Evolutionary conservation across 2,888 invertebrate genomes (phyloP), one percentile per base, ranked within the genome.

Genomic region (Philereme vetulata): DNA sequence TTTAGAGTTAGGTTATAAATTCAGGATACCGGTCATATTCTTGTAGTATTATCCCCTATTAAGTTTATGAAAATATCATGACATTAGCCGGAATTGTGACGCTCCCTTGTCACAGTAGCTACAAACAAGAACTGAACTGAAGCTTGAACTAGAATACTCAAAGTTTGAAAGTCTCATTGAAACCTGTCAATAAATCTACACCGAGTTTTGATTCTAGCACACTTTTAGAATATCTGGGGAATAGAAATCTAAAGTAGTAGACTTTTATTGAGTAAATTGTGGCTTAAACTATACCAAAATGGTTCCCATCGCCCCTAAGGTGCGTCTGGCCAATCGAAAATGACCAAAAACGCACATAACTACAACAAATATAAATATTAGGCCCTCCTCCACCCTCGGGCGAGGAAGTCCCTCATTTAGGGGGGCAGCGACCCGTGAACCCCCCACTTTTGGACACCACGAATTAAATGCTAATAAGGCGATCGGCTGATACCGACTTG

Each of bases 401-500:
- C 87, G 72, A 90, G 90, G 91, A 91, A 90, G 90, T 90, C 80
- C 82, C 86, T 85, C 85, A 85, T 90, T 91, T 90, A 74, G 82
- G 86, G 84, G 88, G 84, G 80, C 90, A 90, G 67, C 91, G 89
- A 88, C 85, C 91, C 91, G 81, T 90, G 85, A 86, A 88, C 74
- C 82, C 87, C 88, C 89, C 80, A 81, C 81, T 85, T 87, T 86
- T 83, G 84, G 80, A 76, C 78, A 78, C 79, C 81, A 82, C 84
- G 82, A 87, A 90, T 91, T 91, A 91, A 87, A 91, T 91, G 91
- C 88, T 90, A 91, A 91, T 91, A 86, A 87, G 85, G 70, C 79
- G 86, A 86, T 86, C 82, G 76, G 62, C 77, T 70, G 86, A 86
- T 85, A 85, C 76, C 75, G 55, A 68, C 68, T 78, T 21, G 21